Conservation (phyloP, 2,888 invertebrate genomes). For the Acleris emargana region DNA sequence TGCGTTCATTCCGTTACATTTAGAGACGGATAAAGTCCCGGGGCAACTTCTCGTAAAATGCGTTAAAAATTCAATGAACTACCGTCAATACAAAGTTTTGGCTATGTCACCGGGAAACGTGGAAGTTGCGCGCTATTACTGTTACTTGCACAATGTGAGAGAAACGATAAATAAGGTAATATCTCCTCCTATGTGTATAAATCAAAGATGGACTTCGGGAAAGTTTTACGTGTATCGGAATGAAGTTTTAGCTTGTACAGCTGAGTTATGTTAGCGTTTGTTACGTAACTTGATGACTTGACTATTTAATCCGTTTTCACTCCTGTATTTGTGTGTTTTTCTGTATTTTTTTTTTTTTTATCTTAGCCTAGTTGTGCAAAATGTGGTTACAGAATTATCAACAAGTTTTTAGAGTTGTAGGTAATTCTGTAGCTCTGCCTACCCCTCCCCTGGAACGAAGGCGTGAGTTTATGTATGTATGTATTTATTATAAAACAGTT, state of each 20-base stretch:
- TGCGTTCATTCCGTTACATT: slow-evolving; percentile 29
- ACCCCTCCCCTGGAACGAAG: too few species aligned
- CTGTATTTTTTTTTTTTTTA: too few species aligned
- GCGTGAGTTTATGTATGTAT: too few species aligned
- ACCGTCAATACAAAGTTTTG: slow-evolving; percentile 2
- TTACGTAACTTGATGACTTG: neutral
- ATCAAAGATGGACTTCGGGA: slow-evolving; percentile 42
- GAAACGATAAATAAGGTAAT: slow-evolving; percentile 33
- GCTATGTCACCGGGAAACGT: slow-evolving; percentile 17
- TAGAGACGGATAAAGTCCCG: neutral
- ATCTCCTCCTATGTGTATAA: slow-evolving; percentile 41
- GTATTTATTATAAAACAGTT: too few species aligned
- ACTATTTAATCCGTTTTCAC: neutral
- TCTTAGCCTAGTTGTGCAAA: too few species aligned
- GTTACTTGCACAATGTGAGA: slow-evolving; percentile 33
- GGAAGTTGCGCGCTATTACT: slow-evolving; percentile 28
- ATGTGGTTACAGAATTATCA: too few species aligned
- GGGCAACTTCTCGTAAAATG: neutral
- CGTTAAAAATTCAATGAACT: slow-evolving; percentile 20
- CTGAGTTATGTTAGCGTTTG: neutral
- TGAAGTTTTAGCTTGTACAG: slow-evolving; percentile 8
- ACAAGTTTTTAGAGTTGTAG: too few species aligned
- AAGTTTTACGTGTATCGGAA: slow-evolving; percentile 34
- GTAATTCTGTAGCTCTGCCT: too few species aligned
- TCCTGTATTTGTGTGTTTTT: too few species aligned